A percentile compares a stretch with the other conserved stretches of the same genome.
These are phyloP conservation scores for Spermophilus dauricus DNA, from an alignment of 2,113 vertebrate species.

Conservation along the genomic window DNA sequence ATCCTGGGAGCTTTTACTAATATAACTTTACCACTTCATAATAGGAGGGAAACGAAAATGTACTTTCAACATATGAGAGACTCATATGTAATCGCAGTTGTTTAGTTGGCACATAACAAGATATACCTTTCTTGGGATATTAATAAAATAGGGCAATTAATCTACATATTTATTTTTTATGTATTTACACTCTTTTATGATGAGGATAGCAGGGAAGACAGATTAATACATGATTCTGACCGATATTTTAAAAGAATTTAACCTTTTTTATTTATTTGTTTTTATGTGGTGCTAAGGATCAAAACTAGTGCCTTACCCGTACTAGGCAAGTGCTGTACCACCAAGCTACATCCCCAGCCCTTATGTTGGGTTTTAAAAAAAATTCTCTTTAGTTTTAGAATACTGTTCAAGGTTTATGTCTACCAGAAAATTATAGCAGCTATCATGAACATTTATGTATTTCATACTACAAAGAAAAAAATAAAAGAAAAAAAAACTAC, in stretches of 20 bases:
- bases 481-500: background rate
- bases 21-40: background rate
- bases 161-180: background rate
- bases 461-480: background rate
- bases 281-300: too few relatives aligned
- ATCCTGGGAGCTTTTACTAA: background rate
- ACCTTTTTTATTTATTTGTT: too few relatives aligned
- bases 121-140: background rate
- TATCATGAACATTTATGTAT: constrained; percentile 5
- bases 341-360: too few relatives aligned
- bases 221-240: background rate
- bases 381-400: background rate
- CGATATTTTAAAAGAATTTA: background rate
- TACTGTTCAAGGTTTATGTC: background rate
- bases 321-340: too few relatives aligned
- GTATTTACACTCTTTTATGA: background rate
- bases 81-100: background rate
- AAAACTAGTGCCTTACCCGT: too few relatives aligned
- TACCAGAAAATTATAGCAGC: constrained; percentile 55
- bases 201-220: too few relatives aligned
- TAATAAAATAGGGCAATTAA: background rate
- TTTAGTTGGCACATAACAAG: background rate
- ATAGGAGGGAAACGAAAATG: background rate
- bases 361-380: background rate
- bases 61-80: background rate